Conservation (phyloP, 2,113 vertebrate species). For the Delphinus delphis region DNA sequence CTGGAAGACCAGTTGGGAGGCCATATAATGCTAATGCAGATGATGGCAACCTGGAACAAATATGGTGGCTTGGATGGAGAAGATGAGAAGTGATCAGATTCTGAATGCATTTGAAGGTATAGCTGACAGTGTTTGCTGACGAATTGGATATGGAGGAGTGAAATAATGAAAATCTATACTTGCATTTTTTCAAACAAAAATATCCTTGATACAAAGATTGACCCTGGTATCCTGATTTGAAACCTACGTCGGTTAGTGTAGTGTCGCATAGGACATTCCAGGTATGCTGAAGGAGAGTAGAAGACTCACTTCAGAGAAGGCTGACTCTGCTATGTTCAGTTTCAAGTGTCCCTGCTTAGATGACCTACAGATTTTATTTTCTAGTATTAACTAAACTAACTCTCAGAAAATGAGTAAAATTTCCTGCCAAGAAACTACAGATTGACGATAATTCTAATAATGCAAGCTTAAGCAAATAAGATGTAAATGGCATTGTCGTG, state of each 20-base stretch:
- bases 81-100: neutral
- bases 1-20: neutral
- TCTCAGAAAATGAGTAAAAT: neutral
- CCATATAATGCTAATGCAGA: neutral
- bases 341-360: neutral
- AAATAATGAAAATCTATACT: neutral
- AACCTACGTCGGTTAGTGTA: rapidly evolving
- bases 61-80: neutral
- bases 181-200: neutral
- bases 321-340: neutral
- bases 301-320: neutral
- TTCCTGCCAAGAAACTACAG: neutral
- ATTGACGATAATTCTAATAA: neutral
- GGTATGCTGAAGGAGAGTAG: neutral
- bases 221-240: neutral
- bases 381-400: slow-evolving; percentile 6
- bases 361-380: neutral
- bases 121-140: neutral
- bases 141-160: neutral
- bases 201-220: neutral
- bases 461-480: neutral
- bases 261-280: too few relatives aligned
- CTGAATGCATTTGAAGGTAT: neutral
- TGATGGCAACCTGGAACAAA: neutral
- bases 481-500: neutral